Evolutionary conservation across 2,797 vertebrate genomes (phyloP).

Genomic region (Syndactyla subalaris): DNA sequence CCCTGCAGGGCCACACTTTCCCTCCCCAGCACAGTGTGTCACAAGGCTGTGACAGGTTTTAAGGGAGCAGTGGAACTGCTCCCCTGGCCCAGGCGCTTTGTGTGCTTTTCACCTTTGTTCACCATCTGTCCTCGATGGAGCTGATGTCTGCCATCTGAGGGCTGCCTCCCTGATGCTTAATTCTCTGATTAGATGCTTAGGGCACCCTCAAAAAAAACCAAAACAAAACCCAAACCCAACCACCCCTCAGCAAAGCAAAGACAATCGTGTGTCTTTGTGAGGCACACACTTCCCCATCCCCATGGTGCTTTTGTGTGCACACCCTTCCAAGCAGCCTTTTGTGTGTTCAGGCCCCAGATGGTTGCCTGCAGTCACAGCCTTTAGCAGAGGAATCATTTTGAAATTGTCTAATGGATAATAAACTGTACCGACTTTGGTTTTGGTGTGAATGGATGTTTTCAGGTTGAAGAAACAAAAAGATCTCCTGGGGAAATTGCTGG

Average conservation of each 20-base stretch:
- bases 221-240: not conserved
- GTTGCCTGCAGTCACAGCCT: constrained; percentile 44
- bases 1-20: not conserved
- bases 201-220: not conserved
- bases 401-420: constrained; percentile 39
- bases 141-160: constrained; percentile 57
- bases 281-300: constrained; percentile 21
- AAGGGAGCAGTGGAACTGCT: not conserved
- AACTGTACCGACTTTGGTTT: constrained; percentile 29
- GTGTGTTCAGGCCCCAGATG: constrained; percentile 71
- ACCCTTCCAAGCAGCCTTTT: constrained; percentile 50
- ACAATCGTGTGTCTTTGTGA: constrained; percentile 66
- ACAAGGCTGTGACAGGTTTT: not conserved
- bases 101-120: constrained; percentile 65
- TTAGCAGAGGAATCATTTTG: constrained; percentile 44
- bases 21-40: not conserved
- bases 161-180: constrained; percentile 39
- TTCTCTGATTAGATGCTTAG: constrained; percentile 18
- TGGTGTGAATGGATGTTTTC: constrained; percentile 16
- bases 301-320: constrained; percentile 15
- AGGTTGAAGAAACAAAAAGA: constrained; percentile 44
- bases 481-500: not conserved
- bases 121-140: constrained; percentile 73
- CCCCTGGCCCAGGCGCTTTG: not conserved
- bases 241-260: not conserved